Evolutionary conservation across 1,140 invertebrate species (phyloP).

Genomic region (Drosophila auraria): DNA sequence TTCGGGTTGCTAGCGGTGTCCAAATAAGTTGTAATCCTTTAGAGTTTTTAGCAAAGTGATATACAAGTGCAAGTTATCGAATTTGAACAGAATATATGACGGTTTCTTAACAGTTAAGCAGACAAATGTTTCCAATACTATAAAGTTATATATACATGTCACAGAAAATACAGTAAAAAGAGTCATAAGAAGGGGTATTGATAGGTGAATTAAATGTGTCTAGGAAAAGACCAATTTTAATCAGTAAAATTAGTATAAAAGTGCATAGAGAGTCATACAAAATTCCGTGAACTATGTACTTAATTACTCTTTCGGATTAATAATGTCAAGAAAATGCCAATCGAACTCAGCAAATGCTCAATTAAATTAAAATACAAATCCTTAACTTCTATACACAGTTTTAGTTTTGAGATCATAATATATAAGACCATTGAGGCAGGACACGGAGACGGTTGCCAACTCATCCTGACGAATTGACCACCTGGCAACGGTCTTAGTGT

Average conservation of each 20-base stretch:
- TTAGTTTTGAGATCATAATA: not conserved
- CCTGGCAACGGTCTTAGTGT: slow-evolving; percentile 28
- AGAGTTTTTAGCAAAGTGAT: not conserved
- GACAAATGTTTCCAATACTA: not conserved
- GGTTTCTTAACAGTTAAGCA: not conserved
- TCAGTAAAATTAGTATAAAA: not conserved
- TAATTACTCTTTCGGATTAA: not conserved
- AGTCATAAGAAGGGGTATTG: too few relatives aligned
- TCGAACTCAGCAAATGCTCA: not conserved
- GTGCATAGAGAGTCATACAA: not conserved
- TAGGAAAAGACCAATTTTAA: not conserved
- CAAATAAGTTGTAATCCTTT: not conserved
- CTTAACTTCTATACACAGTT: too few relatives aligned
- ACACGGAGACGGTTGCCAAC: not conserved
- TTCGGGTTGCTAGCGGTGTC: not conserved
- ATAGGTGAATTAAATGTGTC: not conserved
- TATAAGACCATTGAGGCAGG: not conserved
- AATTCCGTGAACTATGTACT: not conserved
- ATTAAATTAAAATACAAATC: not conserved
- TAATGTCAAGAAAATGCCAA: not conserved
- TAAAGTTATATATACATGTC: not conserved
- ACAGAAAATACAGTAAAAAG: not conserved
- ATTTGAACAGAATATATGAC: not conserved
- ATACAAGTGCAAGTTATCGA: not conserved
- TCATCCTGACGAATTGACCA: slow-evolving; percentile 18